phyloP scores from a whole-genome alignment of 2,113 vertebrate species.

The Ranitomeya imitator region DNA sequence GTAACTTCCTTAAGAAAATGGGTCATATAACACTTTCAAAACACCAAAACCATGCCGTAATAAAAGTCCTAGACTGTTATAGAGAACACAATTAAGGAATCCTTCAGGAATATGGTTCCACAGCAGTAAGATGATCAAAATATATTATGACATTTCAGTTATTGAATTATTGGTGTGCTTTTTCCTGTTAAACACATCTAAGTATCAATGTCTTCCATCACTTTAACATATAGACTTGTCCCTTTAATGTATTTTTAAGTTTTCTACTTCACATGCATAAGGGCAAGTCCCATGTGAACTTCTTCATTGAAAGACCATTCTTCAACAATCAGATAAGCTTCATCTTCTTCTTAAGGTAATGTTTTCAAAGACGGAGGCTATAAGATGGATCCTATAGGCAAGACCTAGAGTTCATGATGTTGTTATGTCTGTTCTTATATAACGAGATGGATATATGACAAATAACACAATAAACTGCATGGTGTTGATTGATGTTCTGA shows the following conservation, averaged over 20 bases:
- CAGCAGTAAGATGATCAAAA: not conserved
- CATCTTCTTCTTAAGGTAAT: not conserved
- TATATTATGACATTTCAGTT: not conserved
- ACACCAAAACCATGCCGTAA: constrained; percentile 7
- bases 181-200: not conserved
- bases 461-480: not conserved
- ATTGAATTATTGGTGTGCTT: constrained; percentile 9
- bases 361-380: not conserved
- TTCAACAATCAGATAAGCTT: not conserved
- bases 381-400: too few relatives aligned
- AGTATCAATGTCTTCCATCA: not conserved
- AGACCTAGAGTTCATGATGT: not conserved
- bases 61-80: not conserved
- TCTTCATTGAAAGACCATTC: not conserved
- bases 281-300: not conserved
- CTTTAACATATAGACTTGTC: not conserved
- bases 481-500: not conserved
- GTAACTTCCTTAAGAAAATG: not conserved
- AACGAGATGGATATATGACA: not conserved
- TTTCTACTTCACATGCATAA: not conserved
- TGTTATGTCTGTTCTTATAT: not conserved
- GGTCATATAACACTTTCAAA: not conserved
- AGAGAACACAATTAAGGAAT: not conserved
- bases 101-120: not conserved
- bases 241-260: not conserved